A percentile compares a stretch with the other conserved stretches of the same genome.
phyloP scores from a whole-genome alignment of 1,140 invertebrate genomes.

The Drosophila repletoides region DNA sequence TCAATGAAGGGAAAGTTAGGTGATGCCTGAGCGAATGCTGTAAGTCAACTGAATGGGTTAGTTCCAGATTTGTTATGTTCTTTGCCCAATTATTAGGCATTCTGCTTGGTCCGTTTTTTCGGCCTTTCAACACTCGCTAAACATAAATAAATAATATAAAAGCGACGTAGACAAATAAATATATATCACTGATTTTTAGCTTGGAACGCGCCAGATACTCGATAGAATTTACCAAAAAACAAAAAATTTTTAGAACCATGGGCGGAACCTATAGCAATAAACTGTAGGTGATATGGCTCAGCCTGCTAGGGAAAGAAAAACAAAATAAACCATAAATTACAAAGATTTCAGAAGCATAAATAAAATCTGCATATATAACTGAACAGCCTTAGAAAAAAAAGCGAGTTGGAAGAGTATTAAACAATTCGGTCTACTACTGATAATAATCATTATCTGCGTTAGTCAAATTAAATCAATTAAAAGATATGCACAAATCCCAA shows the following conservation, averaged over 20 bases:
- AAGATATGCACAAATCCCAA: conserved; percentile 63
- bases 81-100: conserved; percentile 54
- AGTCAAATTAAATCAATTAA: conserved; percentile 65
- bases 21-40: conserved; percentile 69
- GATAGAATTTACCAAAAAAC: conserved; percentile 27
- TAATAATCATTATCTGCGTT: conserved; percentile 9
- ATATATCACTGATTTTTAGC: conserved; percentile 55
- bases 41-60: conserved; percentile 75
- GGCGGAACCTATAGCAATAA: conserved; percentile 15
- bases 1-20: conserved; percentile 14
- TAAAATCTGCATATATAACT: too few species aligned
- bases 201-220: conserved; percentile 22
- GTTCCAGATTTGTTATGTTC: conserved; percentile 46
- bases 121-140: conserved; percentile 68
- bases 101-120: conserved; percentile 26
- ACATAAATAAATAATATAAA: conserved; percentile 77
- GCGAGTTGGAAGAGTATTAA: conserved; percentile 20
- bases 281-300: conserved; percentile 31
- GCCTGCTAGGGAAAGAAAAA: conserved; percentile 14
- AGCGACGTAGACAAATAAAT: conserved; percentile 72
- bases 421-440: background rate
- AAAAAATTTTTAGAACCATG: conserved; percentile 21
- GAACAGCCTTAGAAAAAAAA: too few species aligned
- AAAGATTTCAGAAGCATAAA: conserved; percentile 18
- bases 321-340: conserved; percentile 63